phyloP scores from a whole-genome alignment of 2,888 invertebrate species.

The Gryllus longicercus region DNA sequence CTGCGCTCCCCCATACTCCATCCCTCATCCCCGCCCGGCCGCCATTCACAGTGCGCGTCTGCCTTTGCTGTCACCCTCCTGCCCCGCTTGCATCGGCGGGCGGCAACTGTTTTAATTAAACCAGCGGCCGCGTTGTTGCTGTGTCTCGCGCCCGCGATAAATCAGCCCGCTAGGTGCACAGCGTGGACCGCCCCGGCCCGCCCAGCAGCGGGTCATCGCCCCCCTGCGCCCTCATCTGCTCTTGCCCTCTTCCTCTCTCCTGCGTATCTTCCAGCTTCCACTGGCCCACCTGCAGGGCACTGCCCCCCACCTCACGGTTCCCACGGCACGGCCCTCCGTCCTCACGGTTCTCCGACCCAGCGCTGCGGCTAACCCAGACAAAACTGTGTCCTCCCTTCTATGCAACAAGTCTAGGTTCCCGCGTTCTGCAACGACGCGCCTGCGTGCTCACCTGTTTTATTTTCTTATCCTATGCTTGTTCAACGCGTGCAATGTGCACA shows the following conservation, averaged over 20 bases:
- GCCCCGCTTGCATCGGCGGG: background rate
- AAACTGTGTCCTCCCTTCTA: too few species aligned
- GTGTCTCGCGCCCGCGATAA: background rate
- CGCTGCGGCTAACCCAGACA: too few species aligned
- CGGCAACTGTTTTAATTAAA: background rate
- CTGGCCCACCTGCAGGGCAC: background rate
- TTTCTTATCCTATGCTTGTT: too few species aligned
- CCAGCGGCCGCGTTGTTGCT: background rate
- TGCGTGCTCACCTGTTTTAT: too few species aligned
- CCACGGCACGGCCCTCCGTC: too few species aligned
- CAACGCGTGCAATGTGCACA: too few species aligned
- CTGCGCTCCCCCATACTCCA: too few species aligned
- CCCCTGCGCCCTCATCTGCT: background rate
- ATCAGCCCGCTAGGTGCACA: background rate
- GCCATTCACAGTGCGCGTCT: too few species aligned
- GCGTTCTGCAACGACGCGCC: too few species aligned
- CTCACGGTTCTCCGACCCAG: background rate
- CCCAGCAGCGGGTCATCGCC: background rate
- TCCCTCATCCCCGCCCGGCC: too few species aligned
- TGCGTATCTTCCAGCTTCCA: background rate
- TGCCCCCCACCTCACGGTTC: background rate
- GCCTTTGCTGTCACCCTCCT: too few species aligned
- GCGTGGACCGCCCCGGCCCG: background rate
- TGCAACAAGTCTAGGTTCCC: too few species aligned
- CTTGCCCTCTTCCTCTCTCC: background rate